Evolutionary conservation across 2,797 vertebrate genomes (phyloP), one percentile per base, ranked within the genome.

Genomic region (Malacoctenus gilli): DNA sequence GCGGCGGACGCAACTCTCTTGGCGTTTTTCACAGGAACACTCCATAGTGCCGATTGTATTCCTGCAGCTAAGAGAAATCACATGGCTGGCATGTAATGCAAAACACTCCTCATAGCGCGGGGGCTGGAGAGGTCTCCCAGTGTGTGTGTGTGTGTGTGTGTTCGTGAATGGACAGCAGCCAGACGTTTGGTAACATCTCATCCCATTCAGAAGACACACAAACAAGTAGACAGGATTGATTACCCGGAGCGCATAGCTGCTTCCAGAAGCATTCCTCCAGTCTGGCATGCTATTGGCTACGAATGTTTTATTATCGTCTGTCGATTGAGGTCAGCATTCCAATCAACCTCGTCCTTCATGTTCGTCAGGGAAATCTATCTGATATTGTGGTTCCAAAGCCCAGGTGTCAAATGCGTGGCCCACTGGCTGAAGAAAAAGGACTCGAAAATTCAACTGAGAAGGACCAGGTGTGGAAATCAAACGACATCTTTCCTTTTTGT

Each of bases 1-100:
- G 36, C 32, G 40, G 28, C 37, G 59, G 48, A 60, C 37, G 47
- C 56, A 65, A 23, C 59, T 72, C 52, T 66, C 43, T 39, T 37
- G 50, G 38, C n/a, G n/a, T n/a, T 70, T 79, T 77, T 77, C 62
- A 19, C 69, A 71, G 59, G 72, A 84, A 84, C 53, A 28, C 35
- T n/a, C 32, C 68, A 56, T 51, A 16, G 19, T 51, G 15, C 47
- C 46, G 62, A 76, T 77, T 82, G 70, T 70, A 49, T 77, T 80
- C 59, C 69, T 81, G 67, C 71, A 75, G 75, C 68, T 62, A 81
- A 83, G 60, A 65, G 61, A 72, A 79, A 77, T 85, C 85, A 87
- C 81, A 85, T 79, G 82, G 47, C 30, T 5, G 25, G 25, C 37
- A 8, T 21, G 46, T 77, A 80, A 82, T 79, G 60, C 36, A 79